Conservation (phyloP, 2,888 invertebrate genomes). For the Atethmia centrago region DNA sequence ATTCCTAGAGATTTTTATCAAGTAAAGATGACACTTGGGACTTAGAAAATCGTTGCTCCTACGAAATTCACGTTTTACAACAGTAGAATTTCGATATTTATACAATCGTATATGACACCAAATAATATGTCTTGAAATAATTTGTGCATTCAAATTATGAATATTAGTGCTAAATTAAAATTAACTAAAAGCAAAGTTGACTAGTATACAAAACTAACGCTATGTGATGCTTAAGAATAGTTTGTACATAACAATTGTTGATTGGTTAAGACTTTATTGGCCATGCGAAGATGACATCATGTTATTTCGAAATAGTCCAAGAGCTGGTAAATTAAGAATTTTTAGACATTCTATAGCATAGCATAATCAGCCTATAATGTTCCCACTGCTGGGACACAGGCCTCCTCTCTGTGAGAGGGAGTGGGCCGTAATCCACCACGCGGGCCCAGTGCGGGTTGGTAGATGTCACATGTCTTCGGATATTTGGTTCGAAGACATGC, state of each 20-base stretch:
- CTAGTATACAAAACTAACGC: conserved; percentile 71
- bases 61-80: conserved; percentile 23
- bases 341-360: too few relatives aligned
- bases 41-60: conserved; percentile 10
- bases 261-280: conserved; percentile 51
- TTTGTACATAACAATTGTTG: conserved; percentile 71
- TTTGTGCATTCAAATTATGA: conserved; percentile 60
- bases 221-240: conserved; percentile 68
- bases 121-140: conserved; percentile 57
- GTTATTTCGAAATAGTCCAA: conserved; percentile 14
- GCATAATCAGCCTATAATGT: too few relatives aligned
- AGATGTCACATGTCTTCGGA: too few relatives aligned
- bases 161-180: conserved; percentile 61
- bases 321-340: conserved; percentile 2
- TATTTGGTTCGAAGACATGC: too few relatives aligned
- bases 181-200: conserved; percentile 71
- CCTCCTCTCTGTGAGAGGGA: too few relatives aligned
- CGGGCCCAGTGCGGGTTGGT: too few relatives aligned
- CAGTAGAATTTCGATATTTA: conserved; percentile 30
- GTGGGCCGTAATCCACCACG: too few relatives aligned
- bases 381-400: too few relatives aligned
- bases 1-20: neutral
- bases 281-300: conserved; percentile 20
- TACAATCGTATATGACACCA: conserved; percentile 49
- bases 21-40: neutral